Evolutionary conservation across 2,113 vertebrate species (phyloP), one percentile per base, ranked within the genome.

Genomic region (Blennius ocellaris): DNA sequence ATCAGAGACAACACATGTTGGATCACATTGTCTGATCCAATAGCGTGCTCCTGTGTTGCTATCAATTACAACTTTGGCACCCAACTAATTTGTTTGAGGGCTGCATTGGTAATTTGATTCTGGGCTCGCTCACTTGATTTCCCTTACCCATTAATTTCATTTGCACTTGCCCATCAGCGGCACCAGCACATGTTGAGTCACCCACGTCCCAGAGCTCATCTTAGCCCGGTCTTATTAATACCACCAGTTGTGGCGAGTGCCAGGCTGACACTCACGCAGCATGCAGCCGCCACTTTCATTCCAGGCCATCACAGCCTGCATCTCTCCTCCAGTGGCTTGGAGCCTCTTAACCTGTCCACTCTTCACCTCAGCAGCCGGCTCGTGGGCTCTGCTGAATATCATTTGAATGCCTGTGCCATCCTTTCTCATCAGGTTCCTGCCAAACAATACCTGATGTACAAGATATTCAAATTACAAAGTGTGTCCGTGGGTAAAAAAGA

Each of bases 1-100:
- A 93, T 95, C 92, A 94, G 88, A 81, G 78, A 54, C 72, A 43
- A 73, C 21, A 69, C 91, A 80, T 77, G 86, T 88, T 90, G 80
- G 87, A 93, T 93, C 89, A 93, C 89, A 91, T 92, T 92, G 92
- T 92, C 91, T 91, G 89, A 93, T 92, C 90, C 82, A 90, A 85
- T 90, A 84, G 84, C 66, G 62, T 87, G 80, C 83, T 87, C 82
- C 82, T 86, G 75, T 80, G 79, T 87, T 85, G 90, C 93, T 93
- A 94, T 94, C 93, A 94, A 95, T 94, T 94, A 95, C 93, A 94
- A 92, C 92, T 94, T 91, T 93, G 92, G 90, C 92, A 93, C 93
- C 88, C 90, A 87, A 91, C 93, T 93, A 93, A 95, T 93, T 94
- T 86, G 90, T 94, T 92, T 81, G 84, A 92, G 87, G 77, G 86